Conservation (phyloP, 1,140 invertebrate species). For the Myzus persicae region DNA sequence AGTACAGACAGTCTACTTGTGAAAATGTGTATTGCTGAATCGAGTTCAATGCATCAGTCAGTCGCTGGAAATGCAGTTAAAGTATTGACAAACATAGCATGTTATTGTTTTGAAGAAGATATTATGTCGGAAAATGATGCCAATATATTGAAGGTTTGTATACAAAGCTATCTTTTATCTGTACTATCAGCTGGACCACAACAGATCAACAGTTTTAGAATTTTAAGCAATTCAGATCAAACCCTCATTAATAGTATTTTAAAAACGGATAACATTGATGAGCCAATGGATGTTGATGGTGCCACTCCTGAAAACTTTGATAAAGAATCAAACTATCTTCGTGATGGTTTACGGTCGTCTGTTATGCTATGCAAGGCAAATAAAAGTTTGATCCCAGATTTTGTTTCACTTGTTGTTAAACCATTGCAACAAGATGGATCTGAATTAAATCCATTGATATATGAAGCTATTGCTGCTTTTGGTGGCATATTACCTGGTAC, state of each 20-base stretch:
- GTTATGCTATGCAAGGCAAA: conserved; percentile 50
- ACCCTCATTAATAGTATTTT: not conserved
- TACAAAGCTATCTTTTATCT: conserved; percentile 52
- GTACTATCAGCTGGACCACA: not conserved
- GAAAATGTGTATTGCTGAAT: conserved; percentile 68
- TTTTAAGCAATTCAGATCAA: conserved; percentile 9
- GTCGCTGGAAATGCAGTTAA: conserved; percentile 76
- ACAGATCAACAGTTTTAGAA: not conserved
- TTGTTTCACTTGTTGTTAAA: conserved; percentile 36
- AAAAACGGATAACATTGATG: not conserved
- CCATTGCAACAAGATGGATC: conserved; percentile 22
- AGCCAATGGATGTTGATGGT: conserved; percentile 19
- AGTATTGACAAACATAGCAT: conserved; percentile 73
- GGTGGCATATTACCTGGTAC: conserved; percentile 49
- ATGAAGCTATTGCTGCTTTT: conserved; percentile 46
- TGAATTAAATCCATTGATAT: conserved; percentile 51
- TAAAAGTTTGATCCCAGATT: conserved; percentile 47
- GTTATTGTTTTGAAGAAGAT: conserved; percentile 69
- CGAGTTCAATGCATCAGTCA: conserved; percentile 71
- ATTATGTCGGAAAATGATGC: conserved; percentile 33
- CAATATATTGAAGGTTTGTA: not conserved
- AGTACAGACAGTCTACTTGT: conserved; percentile 67
- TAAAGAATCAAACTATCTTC: conserved; percentile 22
- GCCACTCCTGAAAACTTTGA: not conserved
- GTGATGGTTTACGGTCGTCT: conserved; percentile 45